These are phyloP conservation scores for Trisateles emortualis DNA, from an alignment of 2,888 invertebrate species.

Conservation along the genomic window DNA sequence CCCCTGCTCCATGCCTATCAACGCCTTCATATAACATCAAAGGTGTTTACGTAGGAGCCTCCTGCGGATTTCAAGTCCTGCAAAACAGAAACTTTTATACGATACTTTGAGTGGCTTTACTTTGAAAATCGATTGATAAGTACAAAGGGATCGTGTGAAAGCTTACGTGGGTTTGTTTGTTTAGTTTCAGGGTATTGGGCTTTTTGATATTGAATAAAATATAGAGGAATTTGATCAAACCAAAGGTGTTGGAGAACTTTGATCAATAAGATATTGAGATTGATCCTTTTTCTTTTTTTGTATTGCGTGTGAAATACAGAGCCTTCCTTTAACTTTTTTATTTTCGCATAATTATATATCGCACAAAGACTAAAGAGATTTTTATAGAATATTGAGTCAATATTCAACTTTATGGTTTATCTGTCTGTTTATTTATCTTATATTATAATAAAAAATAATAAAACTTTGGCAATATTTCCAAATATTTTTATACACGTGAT, in stretches of 20 bases:
- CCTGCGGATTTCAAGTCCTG: conserved; percentile 1
- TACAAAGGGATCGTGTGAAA: conserved; percentile 7
- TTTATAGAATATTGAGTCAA: no score
- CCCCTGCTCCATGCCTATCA: neutral
- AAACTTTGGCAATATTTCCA: no score
- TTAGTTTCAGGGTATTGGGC: neutral
- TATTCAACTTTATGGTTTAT: no score
- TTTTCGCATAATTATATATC: no score
- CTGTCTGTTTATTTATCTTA: no score
- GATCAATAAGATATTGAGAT: neutral
- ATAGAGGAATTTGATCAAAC: neutral
- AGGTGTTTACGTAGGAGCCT: conserved; percentile 7
- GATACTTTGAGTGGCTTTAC: conserved; percentile 6
- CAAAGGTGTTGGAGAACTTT: neutral
- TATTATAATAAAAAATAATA: no score
- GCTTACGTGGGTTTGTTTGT: conserved; percentile 7
- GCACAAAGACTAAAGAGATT: no score
- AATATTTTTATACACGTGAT: no score
- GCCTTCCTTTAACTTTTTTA: no score
- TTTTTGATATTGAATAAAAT: conserved; percentile 4
- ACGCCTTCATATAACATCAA: neutral
- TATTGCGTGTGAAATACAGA: no score
- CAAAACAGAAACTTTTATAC: conserved; percentile 2
- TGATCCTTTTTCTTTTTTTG: neutral
- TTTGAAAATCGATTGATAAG: conserved; percentile 7